Percentiles rank a stretch among this genome's conserved stretches.
Evolutionary conservation across 2,888 invertebrate genomes (phyloP).

Genomic region (Chrysolina oricalcia): DNA sequence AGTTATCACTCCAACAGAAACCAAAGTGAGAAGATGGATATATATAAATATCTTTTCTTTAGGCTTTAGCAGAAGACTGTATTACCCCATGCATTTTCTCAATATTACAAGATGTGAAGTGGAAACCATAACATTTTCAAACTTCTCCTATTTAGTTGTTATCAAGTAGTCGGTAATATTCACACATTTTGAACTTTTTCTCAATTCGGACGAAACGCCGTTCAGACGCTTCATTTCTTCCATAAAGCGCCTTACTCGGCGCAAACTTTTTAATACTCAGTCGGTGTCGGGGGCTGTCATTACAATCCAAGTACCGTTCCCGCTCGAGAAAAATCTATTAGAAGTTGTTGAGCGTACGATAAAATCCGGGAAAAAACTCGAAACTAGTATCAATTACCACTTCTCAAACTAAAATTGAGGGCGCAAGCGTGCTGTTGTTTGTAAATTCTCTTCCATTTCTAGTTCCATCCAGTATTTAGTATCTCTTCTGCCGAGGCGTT

Average conservation of each 20-base stretch:
- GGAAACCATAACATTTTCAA: neutral
- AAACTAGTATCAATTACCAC: slow-evolving; percentile 50
- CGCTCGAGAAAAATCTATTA: slow-evolving; percentile 45
- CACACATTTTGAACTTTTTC: neutral
- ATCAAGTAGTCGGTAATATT: neutral
- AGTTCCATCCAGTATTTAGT: slow-evolving; percentile 53
- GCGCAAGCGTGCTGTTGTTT: slow-evolving; percentile 55
- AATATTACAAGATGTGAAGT: too few relatives aligned
- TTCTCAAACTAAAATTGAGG: slow-evolving; percentile 44
- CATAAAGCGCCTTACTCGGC: neutral
- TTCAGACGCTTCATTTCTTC: neutral
- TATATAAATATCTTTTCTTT: too few relatives aligned
- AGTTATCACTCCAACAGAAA: too few relatives aligned
- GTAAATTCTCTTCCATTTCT: slow-evolving; percentile 52
- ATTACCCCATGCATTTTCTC: too few relatives aligned
- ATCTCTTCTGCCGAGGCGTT: slow-evolving; percentile 53
- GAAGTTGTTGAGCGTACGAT: slow-evolving; percentile 44
- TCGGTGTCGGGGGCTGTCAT: slow-evolving; percentile 4
- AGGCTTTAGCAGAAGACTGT: too few relatives aligned
- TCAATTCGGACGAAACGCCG: neutral
- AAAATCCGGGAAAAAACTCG: slow-evolving; percentile 44
- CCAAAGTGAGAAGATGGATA: too few relatives aligned
- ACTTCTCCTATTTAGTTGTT: neutral
- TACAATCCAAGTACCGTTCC: slow-evolving; percentile 25
- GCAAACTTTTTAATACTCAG: slow-evolving; percentile 11